Percentiles rank a stretch among this genome's conserved stretches.
phyloP scores from a whole-genome alignment of 2,113 vertebrate species.

The Onychorhynchus coronatus region DNA sequence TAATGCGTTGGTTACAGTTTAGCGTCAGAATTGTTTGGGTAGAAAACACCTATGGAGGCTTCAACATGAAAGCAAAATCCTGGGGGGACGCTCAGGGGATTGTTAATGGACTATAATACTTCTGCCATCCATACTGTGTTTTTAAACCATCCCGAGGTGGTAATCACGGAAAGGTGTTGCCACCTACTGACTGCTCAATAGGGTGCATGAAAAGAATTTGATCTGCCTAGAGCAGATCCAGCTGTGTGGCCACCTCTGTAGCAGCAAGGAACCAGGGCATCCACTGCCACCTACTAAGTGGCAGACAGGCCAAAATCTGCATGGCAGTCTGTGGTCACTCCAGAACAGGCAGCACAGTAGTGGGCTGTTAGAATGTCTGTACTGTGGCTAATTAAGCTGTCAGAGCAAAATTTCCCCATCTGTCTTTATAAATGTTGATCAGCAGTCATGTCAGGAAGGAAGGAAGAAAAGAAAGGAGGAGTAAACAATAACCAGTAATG shows the following conservation, averaged over 20 bases:
- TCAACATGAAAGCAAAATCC: neutral
- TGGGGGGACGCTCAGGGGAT: neutral
- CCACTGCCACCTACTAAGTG: neutral
- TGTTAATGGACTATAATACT: neutral
- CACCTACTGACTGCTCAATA: neutral
- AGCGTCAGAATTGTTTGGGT: neutral
- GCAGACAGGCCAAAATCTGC: neutral
- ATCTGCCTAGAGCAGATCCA: neutral
- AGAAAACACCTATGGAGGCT: neutral
- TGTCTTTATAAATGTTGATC: neutral
- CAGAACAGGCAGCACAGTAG: neutral
- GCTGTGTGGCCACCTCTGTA: neutral
- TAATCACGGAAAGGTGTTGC: neutral
- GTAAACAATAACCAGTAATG: neutral
- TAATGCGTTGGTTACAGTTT: neutral
- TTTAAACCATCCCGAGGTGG: neutral
- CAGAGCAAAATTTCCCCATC: neutral
- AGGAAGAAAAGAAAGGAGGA: neutral
- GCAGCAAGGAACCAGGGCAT: neutral
- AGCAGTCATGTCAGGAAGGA: accelerated
- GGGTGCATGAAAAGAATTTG: neutral
- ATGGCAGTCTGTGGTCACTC: too few relatives aligned
- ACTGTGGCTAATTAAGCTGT: neutral
- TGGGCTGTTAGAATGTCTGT: neutral
- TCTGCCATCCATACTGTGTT: neutral